Evolutionary conservation across 2,888 invertebrate genomes (phyloP).

Genomic region (Agonopterix subpropinquella): DNA sequence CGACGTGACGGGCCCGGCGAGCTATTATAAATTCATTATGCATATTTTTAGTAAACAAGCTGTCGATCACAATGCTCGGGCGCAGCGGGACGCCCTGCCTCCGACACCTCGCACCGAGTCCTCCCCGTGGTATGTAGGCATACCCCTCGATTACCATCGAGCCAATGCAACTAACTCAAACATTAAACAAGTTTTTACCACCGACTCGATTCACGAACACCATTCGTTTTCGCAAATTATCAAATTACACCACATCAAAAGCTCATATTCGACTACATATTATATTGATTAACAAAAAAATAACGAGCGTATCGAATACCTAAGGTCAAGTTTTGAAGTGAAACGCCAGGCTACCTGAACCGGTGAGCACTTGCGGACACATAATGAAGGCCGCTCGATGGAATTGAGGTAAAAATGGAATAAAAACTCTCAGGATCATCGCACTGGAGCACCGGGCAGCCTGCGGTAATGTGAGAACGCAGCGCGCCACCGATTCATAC

Average conservation of each 20-base stretch:
- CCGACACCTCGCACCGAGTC: slow-evolving; percentile 43
- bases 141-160: slow-evolving; percentile 45
- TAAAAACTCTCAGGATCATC: slow-evolving; percentile 64
- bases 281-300: slow-evolving; percentile 56
- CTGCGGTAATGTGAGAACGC: slow-evolving; percentile 48
- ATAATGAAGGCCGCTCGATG: slow-evolving; percentile 67
- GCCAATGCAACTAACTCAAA: slow-evolving; percentile 27
- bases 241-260: slow-evolving; percentile 65
- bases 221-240: slow-evolving; percentile 59
- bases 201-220: slow-evolving; percentile 38
- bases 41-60: slow-evolving; percentile 76
- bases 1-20: slow-evolving; percentile 46
- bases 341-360: slow-evolving; percentile 65
- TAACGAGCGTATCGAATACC: slow-evolving; percentile 66
- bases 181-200: slow-evolving; percentile 50
- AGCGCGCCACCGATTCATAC: background rate
- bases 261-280: slow-evolving; percentile 43
- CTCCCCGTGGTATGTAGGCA: slow-evolving; percentile 19
- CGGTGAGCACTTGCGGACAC: slow-evolving; percentile 60
- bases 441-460: slow-evolving; percentile 42
- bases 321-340: slow-evolving; percentile 62
- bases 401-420: slow-evolving; percentile 61
- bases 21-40: slow-evolving; percentile 75
- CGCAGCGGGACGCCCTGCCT: slow-evolving; percentile 63
- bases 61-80: slow-evolving; percentile 71